Evolutionary conservation across 2,888 invertebrate genomes (phyloP).

Genomic region (Zelleria hepariella): DNA sequence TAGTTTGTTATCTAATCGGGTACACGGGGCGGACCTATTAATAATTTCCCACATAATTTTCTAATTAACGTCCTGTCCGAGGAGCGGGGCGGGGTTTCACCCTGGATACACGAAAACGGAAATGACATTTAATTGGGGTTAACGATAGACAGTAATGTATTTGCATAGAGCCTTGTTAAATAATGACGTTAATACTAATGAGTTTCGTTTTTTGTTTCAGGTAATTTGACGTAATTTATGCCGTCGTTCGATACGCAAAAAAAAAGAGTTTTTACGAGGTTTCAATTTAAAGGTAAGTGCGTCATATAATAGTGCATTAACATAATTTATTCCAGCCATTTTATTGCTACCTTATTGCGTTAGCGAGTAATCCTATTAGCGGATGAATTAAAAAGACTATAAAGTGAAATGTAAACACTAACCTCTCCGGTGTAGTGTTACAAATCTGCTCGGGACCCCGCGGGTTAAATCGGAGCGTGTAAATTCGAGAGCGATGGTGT

Average conservation of each 20-base stretch:
- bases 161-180: constrained; percentile 25
- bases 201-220: constrained; percentile 51
- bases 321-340: neutral
- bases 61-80: constrained; percentile 64
- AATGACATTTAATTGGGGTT: constrained; percentile 44
- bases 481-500: constrained; percentile 58
- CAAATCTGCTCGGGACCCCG: neutral
- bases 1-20: constrained; percentile 70
- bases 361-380: constrained; percentile 27
- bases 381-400: constrained; percentile 25
- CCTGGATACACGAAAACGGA: constrained; percentile 46
- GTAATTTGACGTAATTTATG: constrained; percentile 22
- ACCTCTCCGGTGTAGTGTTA: constrained; percentile 21
- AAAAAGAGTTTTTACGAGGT: neutral
- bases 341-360: neutral
- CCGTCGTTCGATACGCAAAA: constrained; percentile 12
- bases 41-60: constrained; percentile 69
- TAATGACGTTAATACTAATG: constrained; percentile 23
- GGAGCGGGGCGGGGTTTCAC: constrained; percentile 29
- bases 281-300: neutral
- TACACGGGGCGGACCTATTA: constrained; percentile 63
- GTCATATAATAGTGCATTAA: neutral
- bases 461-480: constrained; percentile 39
- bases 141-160: constrained; percentile 15
- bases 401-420: constrained; percentile 32